phyloP scores from a whole-genome alignment of 2,888 invertebrate genomes.

The Germaria angustata region DNA sequence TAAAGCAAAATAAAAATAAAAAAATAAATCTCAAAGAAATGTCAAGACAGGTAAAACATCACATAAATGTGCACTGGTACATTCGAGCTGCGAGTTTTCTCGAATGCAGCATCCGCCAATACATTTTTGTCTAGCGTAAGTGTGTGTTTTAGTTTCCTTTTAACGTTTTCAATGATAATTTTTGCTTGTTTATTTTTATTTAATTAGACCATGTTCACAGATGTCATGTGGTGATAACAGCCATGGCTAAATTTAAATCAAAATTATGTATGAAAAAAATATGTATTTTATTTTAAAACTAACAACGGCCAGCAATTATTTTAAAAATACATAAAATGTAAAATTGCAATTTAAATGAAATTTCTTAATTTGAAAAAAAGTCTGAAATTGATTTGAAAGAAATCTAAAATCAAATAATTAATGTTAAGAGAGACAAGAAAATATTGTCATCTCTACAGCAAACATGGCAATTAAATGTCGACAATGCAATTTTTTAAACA shows the following conservation, averaged over 20 bases:
- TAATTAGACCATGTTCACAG: conserved; percentile 64
- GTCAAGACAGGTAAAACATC: conserved; percentile 48
- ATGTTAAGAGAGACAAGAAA: conserved; percentile 3
- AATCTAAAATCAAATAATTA: conserved; percentile 6
- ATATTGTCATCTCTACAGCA: not conserved
- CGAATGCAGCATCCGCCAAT: not conserved
- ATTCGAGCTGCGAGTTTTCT: not conserved
- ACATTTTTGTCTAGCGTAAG: not conserved
- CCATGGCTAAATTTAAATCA: conserved; percentile 46
- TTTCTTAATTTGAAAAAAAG: not conserved
- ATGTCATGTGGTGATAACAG: conserved; percentile 64
- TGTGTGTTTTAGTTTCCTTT: conserved; percentile 24
- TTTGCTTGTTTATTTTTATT: conserved; percentile 39
- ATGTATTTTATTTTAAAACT: conserved; percentile 7
- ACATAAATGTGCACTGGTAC: not conserved
- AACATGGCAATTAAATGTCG: conserved; percentile 45
- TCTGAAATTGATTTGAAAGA: conserved; percentile 7
- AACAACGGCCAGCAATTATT: not conserved
- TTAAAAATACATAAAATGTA: not conserved
- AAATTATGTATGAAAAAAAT: conserved; percentile 7
- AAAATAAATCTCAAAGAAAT: conserved; percentile 33
- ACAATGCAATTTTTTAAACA: conserved; percentile 43
- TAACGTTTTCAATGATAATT: conserved; percentile 34
- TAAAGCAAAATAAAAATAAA: not conserved
- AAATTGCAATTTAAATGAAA: not conserved